A percentile compares a stretch with the other conserved stretches of the same genome.
Evolutionary conservation across 2,888 invertebrate genomes (phyloP).

Genomic region (Limnephilus rhombicus): DNA sequence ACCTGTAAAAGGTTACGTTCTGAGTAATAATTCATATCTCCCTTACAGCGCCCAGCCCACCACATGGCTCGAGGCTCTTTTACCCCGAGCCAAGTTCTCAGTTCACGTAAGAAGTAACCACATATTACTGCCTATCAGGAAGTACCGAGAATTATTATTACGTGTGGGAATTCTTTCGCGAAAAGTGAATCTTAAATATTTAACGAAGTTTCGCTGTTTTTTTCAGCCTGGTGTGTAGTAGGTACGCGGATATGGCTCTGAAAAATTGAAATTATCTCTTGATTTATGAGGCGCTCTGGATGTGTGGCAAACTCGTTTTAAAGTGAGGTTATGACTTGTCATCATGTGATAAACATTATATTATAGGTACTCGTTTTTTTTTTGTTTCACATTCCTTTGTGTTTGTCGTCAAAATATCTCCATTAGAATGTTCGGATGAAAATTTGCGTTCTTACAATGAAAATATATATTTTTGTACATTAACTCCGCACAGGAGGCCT

Average conservation of each 20-base stretch:
- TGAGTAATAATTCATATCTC: conserved; percentile 29
- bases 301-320: background rate
- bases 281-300: background rate
- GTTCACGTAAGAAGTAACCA: background rate
- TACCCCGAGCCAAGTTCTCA: background rate
- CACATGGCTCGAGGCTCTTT: background rate
- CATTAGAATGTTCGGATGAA: background rate
- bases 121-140: background rate
- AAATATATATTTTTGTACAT: background rate
- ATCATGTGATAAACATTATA: background rate
- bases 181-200: conserved; percentile 1
- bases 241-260: background rate
- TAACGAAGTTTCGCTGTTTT: background rate
- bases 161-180: background rate
- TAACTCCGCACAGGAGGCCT: too few species aligned
- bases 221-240: background rate
- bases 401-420: background rate
- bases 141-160: background rate
- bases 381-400: background rate
- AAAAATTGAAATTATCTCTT: background rate
- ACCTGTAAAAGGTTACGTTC: conserved; percentile 23
- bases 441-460: background rate
- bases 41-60: background rate
- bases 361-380: background rate
- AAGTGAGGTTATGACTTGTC: background rate